Evolutionary conservation across 2,888 invertebrate genomes (phyloP).

Genomic region (Nezara viridula): DNA sequence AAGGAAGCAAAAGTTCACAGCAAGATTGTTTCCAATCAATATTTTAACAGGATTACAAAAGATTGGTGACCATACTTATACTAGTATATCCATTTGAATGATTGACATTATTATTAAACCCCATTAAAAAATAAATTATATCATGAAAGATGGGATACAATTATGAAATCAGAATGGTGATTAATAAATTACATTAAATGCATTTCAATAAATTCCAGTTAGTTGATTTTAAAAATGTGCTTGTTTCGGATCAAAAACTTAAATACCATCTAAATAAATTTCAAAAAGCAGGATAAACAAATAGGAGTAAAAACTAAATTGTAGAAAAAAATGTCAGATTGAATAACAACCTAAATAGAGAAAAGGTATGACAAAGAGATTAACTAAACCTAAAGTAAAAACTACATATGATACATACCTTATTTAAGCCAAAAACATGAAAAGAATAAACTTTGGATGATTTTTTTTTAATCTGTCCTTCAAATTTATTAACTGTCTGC

Average conservation of each 20-base stretch:
- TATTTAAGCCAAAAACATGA: conserved; percentile 62
- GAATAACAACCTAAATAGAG: background rate
- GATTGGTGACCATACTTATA: background rate
- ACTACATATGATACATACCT: conserved; percentile 52
- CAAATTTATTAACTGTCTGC: conserved; percentile 26
- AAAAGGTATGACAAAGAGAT: background rate
- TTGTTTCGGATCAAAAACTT: background rate
- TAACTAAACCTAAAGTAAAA: background rate
- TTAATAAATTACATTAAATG: background rate
- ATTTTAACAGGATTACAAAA: background rate
- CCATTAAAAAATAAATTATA: background rate
- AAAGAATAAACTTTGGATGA: conserved; percentile 60
- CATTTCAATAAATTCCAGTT: background rate
- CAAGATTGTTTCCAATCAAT: background rate
- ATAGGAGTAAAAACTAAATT: background rate
- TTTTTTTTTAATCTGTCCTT: conserved; percentile 52
- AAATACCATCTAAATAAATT: background rate
- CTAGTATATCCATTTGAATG: background rate
- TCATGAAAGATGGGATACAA: background rate
- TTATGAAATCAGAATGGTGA: background rate
- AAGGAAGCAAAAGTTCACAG: background rate
- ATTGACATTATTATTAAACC: background rate
- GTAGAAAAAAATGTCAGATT: background rate
- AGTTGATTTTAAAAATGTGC: background rate
- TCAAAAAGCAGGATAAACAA: background rate